Evolutionary conservation across 64 coral and sea anemone genomes (phyloP), one percentile per base, ranked within the genome.

Genomic region (Anthopleura sola): DNA sequence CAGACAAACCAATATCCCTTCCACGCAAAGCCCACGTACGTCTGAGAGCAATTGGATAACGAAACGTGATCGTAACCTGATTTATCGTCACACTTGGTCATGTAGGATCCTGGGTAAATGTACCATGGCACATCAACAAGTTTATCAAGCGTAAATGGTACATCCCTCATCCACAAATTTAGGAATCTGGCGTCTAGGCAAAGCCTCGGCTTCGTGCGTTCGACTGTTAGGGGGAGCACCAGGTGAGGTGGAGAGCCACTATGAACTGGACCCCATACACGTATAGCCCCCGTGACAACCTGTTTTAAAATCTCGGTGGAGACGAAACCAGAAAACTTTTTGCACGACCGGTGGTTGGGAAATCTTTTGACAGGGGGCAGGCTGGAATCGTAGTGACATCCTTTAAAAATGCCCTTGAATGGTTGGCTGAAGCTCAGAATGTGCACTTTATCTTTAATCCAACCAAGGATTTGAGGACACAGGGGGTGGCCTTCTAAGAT

Each of bases 151-250:
- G 62, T 23, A 32, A 90, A 90, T 20, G 86, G 86, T 1, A 17
- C 47, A 49, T 87, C 86, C 8, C 33, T 76, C 86, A 87, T 87
- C 86, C 86, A 87, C 23, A 77, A 18, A 46, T 87, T 87, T 15
- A 87, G n/a, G 49, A 77, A 87, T 9, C 85, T 38, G 3, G 85
- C 85, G 77, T 87, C 85, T 8, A 77, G 8, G 54, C 85, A 87
- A 31, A 87, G 51, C 29, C 85, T 44, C 1, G 85, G 85, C 29
- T 87, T 87, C 23, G 64, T 20, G 2, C 71, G 85, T 17, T 87
- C 74, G 23, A 87, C 68, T 11, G 23, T 78, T 1, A 87, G 26
- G 10, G 85, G 85, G 0, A 21, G 32, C 40, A 49, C 40, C 40
- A 87, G 6, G 37, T 29, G 26, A 46, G 85, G 85, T 15, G 85